A percentile compares a stretch with the other conserved stretches of the same genome.
These are phyloP conservation scores for Micrasema longulum DNA, from an alignment of 1,140 invertebrate genomes.

Conservation along the genomic window DNA sequence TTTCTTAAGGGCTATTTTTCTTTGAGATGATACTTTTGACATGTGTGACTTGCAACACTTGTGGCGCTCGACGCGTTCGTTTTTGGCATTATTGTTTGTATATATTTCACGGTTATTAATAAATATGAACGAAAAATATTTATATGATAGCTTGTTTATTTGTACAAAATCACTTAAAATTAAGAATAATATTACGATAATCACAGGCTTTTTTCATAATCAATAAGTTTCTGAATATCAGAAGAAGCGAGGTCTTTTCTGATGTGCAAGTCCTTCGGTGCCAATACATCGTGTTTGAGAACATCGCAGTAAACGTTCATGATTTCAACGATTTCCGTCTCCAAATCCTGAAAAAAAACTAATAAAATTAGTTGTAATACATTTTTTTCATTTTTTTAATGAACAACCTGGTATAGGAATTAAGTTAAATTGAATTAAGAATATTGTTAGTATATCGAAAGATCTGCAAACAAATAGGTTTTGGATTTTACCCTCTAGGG, in stretches of 20 bases:
- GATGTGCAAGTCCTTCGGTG: constrained; percentile 64
- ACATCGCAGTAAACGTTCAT: constrained; percentile 65
- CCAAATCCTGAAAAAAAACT: constrained; percentile 61
- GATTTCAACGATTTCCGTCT: constrained; percentile 63
- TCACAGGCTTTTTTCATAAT: constrained; percentile 44
- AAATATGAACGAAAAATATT: background rate
- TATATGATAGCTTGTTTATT: background rate
- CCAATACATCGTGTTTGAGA: constrained; percentile 62
- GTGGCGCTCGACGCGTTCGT: too few species aligned
- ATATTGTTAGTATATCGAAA: too few species aligned
- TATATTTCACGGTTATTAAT: background rate
- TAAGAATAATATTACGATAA: background rate
- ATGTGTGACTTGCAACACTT: too few species aligned
- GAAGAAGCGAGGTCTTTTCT: constrained; percentile 49
- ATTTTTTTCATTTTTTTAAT: too few species aligned
- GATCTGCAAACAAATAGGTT: too few species aligned
- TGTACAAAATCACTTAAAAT: constrained; percentile 18
- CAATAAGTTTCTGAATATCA: constrained; percentile 43
- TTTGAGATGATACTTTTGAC: too few species aligned
- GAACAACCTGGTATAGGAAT: too few species aligned
- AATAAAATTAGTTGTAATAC: too few species aligned
- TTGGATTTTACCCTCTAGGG: too few species aligned
- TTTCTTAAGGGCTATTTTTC: too few species aligned
- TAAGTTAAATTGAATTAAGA: too few species aligned
- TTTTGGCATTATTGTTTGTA: too few species aligned